Base-by-base conservation (phyloP, 2,797 vertebrate species). In the Cryptoprocta ferox region DNA sequence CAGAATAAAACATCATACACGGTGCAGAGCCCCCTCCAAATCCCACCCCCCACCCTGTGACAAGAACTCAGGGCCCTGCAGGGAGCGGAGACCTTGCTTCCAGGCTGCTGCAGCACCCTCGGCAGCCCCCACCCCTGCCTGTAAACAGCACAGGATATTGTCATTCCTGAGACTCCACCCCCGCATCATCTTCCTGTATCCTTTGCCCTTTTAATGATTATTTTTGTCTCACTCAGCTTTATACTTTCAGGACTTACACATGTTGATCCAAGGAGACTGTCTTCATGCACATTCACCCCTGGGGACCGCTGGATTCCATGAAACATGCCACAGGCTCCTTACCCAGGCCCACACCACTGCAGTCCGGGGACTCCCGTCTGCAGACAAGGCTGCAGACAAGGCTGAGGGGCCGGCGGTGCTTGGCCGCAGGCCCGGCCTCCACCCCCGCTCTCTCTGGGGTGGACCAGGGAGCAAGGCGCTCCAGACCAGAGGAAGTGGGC, bases 121-220 rank as follows among this genome's bases (percentile, higher is more conserved):
- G 13, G 6, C 14, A 26, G 0, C 48, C 18, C 19, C 28, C 3
- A 4, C 11, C 16, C 4, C 1, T 2, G 4, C 24, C 66, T 53
- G 19, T 3, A 15, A 50, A 61, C 0, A 9, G 8, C 78, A n/a
- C 18, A 15, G 6, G 28, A 15, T 0, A 0, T 0, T 0, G 16
- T 5, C 18, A 2, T 24, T 35, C 73, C 42, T 30, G 2, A 8
- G 21, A 28, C 28, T 18, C 32, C 18, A 4, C 8, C 35, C 6
- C 5, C 30, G n/a, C 30, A 12, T 2, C 2, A 3, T 45, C 61
- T 7, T 24, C 6, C 45, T 0, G 11, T 0, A 5, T 3, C 28
- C n/a, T 32, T 39, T 39, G 39, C 14, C 56, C 81, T 66, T 39
- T 12, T 24, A 30, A 35, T 28, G 18, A 73, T 26, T 32, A 9